These are phyloP conservation scores for Temnothorax longispinosus DNA, from an alignment of 1,140 invertebrate species.

Conservation along the genomic window DNA sequence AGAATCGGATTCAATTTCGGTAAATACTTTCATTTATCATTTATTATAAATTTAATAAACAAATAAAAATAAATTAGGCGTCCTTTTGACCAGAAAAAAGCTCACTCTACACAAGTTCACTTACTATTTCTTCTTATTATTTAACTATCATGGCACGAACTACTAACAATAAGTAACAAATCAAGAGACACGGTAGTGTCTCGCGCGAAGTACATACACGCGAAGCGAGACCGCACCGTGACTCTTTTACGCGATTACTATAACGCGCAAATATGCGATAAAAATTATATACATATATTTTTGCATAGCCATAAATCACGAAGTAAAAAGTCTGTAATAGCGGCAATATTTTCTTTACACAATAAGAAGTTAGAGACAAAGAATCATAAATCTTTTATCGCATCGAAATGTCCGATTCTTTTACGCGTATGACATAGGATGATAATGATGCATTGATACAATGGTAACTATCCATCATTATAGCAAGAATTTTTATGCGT, in stretches of 20 bases:
- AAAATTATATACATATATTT: neutral
- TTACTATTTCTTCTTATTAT: neutral
- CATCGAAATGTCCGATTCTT: conserved; percentile 1
- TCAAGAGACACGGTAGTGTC: too few relatives aligned
- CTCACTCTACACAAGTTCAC: neutral
- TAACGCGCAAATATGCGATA: neutral
- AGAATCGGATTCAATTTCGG: conserved; percentile 34
- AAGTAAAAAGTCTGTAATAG: conserved; percentile 1
- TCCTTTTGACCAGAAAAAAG: neutral
- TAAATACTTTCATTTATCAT: conserved; percentile 22
- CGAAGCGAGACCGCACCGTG: too few relatives aligned
- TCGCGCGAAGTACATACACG: too few relatives aligned
- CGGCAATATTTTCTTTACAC: neutral
- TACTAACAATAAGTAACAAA: too few relatives aligned
- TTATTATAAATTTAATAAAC: conserved; percentile 5
- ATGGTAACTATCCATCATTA: neutral
- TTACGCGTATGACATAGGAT: conserved; percentile 1
- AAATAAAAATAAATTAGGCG: neutral
- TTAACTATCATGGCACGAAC: neutral
- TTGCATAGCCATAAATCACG: neutral
- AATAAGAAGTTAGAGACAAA: neutral
- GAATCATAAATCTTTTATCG: neutral
- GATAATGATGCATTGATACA: neutral
- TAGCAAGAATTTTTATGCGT: conserved; percentile 11
- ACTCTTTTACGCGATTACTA: too few relatives aligned